Conservation (phyloP, 1,140 invertebrate genomes). For the Pachyrhynchus sulphureomaculatus region DNA sequence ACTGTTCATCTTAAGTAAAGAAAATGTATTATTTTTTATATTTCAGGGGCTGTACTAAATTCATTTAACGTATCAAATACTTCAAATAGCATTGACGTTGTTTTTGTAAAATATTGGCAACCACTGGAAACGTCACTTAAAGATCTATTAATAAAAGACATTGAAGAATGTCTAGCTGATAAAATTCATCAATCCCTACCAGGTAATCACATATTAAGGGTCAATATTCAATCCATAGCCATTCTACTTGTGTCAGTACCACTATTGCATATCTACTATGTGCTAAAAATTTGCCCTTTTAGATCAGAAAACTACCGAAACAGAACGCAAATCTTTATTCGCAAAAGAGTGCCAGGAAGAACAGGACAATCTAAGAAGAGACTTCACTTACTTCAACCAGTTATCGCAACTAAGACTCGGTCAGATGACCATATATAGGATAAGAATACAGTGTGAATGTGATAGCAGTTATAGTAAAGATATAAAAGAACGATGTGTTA, state of each 20-base stretch:
- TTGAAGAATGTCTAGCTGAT: slow-evolving; percentile 43
- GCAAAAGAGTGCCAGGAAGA: slow-evolving; percentile 52
- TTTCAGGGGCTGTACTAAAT: slow-evolving; percentile 48
- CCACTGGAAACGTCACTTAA: slow-evolving; percentile 51
- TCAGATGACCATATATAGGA: slow-evolving; percentile 59
- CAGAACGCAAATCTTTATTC: slow-evolving; percentile 35
- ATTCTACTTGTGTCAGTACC: too few relatives aligned
- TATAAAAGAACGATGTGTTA: slow-evolving; percentile 53
- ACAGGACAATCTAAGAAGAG: slow-evolving; percentile 46
- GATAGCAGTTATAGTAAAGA: slow-evolving; percentile 28
- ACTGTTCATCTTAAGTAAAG: too few relatives aligned
- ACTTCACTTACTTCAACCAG: slow-evolving; percentile 52
- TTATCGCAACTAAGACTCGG: slow-evolving; percentile 54
- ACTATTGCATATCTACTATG: too few relatives aligned
- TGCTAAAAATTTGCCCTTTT: too few relatives aligned
- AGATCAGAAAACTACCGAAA: slow-evolving; percentile 31
- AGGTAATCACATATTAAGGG: slow-evolving; percentile 42
- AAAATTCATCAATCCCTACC: slow-evolving; percentile 46
- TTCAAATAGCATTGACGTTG: slow-evolving; percentile 54
- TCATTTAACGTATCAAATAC: slow-evolving; percentile 38
- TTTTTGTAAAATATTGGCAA: slow-evolving; percentile 60
- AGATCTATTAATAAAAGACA: slow-evolving; percentile 53
- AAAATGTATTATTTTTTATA: too few relatives aligned
- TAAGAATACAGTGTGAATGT: slow-evolving; percentile 57
- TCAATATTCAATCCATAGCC: too few relatives aligned